Evolutionary conservation across 2,797 vertebrate species (phyloP).

Genomic region (Ctenochaetus hawaiiensis): DNA sequence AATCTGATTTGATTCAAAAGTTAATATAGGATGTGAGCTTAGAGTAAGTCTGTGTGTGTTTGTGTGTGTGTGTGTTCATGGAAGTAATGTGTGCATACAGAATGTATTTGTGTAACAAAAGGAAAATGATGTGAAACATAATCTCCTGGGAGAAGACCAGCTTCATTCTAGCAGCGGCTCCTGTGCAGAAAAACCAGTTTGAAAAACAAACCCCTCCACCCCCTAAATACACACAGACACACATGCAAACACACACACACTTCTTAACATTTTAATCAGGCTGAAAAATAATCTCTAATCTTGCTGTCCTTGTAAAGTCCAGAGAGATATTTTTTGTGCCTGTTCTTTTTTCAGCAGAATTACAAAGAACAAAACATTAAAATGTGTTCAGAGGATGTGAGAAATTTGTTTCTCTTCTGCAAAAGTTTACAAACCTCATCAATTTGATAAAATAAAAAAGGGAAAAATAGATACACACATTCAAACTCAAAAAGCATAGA

Average conservation of each 20-base stretch:
- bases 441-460: neutral
- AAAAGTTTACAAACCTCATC: neutral
- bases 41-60: neutral
- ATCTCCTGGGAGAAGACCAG: constrained; percentile 43
- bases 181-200: constrained; percentile 63
- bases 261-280: constrained; percentile 15
- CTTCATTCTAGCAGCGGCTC: constrained; percentile 24
- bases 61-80: neutral
- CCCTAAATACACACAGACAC: neutral
- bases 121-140: constrained; percentile 37
- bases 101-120: constrained; percentile 20
- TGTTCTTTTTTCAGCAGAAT: neutral
- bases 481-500: neutral
- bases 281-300: constrained; percentile 35
- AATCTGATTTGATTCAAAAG: neutral
- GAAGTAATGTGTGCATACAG: neutral
- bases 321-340: neutral
- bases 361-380: neutral
- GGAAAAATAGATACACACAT: neutral
- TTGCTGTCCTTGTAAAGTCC: constrained; percentile 18
- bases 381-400: neutral
- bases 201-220: constrained; percentile 19
- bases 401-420: neutral
- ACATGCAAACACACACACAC: constrained; percentile 2
- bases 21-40: neutral